phyloP scores from a whole-genome alignment of 2,888 invertebrate species.

The Drosophila pseudotalamancana region DNA sequence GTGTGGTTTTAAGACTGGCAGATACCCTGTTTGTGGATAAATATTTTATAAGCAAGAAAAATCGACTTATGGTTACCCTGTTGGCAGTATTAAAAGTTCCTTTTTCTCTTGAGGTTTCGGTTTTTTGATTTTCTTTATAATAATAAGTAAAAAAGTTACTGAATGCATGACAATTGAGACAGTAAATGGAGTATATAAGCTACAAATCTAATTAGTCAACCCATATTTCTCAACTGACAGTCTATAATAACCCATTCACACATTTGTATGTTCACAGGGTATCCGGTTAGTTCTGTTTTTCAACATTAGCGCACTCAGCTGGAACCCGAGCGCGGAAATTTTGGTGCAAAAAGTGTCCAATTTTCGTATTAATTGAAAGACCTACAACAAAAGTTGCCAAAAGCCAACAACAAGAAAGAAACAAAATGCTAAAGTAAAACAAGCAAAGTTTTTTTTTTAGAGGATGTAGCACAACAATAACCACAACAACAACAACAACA shows the following conservation, averaged over 20 bases:
- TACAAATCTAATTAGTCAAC: no score
- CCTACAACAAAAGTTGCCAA: conserved; percentile 29
- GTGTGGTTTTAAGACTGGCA: not conserved
- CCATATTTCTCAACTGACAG: no score
- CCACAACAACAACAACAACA: conserved; percentile 18
- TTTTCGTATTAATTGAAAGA: conserved; percentile 68
- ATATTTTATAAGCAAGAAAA: no score
- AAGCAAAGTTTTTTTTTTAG: conserved; percentile 25
- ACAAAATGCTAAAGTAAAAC: conserved; percentile 13
- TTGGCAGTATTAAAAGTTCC: no score
- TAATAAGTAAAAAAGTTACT: no score
- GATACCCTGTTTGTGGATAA: conserved; percentile 8
- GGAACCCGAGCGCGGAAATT: conserved; percentile 65
- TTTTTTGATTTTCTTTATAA: no score
- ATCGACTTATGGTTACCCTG: no score
- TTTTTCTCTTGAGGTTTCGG: no score
- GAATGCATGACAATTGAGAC: no score
- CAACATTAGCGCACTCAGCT: conserved; percentile 65
- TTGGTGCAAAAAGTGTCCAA: conserved; percentile 71
- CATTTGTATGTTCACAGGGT: conserved; percentile 7
- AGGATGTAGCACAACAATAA: conserved; percentile 37
- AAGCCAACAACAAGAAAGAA: conserved; percentile 14
- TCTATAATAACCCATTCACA: not conserved
- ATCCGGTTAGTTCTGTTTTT: conserved; percentile 13
- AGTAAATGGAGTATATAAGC: no score